Conservation (phyloP, 2,113 vertebrate genomes). For the Neolamprologus modestus region DNA sequence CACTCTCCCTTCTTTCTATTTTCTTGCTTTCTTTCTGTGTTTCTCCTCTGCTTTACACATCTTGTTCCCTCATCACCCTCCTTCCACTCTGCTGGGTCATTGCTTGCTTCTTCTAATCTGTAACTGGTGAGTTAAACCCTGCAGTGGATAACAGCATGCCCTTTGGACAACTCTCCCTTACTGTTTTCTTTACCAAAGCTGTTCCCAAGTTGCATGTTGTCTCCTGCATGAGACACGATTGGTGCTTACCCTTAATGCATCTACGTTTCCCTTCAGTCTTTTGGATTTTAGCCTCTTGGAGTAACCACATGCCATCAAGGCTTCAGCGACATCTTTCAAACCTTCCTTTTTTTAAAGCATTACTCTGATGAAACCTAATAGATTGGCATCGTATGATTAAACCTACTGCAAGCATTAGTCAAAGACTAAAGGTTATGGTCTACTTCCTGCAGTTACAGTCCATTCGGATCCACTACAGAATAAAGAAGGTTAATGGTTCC, state of each 20-base stretch:
- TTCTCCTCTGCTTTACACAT: slow-evolving; percentile 72
- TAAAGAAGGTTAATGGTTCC: not conserved
- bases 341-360: not conserved
- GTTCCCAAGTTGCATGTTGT: slow-evolving; percentile 41
- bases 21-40: slow-evolving; percentile 44
- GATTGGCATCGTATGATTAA: not conserved
- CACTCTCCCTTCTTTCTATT: slow-evolving; percentile 44
- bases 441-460: not conserved
- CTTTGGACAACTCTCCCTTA: not conserved
- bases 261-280: not conserved
- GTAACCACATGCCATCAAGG: slow-evolving; percentile 10
- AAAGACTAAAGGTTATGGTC: not conserved
- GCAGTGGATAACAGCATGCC: slow-evolving; percentile 48
- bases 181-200: not conserved
- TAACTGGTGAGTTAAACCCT: slow-evolving; percentile 87
- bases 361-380: not conserved
- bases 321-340: not conserved
- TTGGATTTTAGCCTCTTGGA: not conserved
- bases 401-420: not conserved
- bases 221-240: slow-evolving; percentile 40
- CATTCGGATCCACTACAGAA: not conserved
- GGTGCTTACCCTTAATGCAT: not conserved
- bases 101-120: slow-evolving; percentile 89
- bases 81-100: slow-evolving; percentile 82
- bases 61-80: slow-evolving; percentile 63